Conservation (phyloP, 1,140 invertebrate genomes). For the Drosophila persimilis region DNA sequence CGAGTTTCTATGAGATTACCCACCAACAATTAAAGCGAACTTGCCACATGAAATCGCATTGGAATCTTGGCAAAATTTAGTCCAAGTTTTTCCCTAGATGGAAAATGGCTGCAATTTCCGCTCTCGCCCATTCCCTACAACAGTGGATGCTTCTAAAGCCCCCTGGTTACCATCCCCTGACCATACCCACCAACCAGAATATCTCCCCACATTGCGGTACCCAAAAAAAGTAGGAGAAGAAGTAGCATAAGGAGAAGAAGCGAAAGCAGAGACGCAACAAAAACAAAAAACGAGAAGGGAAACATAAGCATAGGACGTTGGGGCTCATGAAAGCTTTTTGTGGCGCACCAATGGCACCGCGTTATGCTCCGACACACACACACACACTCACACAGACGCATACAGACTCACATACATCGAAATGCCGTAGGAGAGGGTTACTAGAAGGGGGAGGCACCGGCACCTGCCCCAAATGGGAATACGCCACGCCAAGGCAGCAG, state of each 20-base stretch:
- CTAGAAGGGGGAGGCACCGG: background rate
- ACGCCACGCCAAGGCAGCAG: conserved; percentile 18
- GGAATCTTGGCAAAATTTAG: too few relatives aligned
- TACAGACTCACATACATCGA: conserved; percentile 12
- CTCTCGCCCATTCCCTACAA: background rate
- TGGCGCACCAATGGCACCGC: conserved; percentile 83
- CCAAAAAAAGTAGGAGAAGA: conserved; percentile 23
- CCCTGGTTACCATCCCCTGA: background rate
- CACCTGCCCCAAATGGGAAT: conserved; percentile 56
- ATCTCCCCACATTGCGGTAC: conserved; percentile 50
- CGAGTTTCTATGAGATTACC: too few relatives aligned
- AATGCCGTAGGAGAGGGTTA: conserved; percentile 8
- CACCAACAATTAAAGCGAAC: too few relatives aligned
- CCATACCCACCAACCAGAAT: conserved; percentile 31
- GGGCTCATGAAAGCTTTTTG: conserved; percentile 82
- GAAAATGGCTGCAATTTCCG: too few relatives aligned
- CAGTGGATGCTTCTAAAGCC: too few relatives aligned
- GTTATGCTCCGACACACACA: conserved; percentile 79
- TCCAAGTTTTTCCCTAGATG: too few relatives aligned
- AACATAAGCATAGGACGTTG: conserved; percentile 56
- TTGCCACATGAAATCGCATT: too few relatives aligned
- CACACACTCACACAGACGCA: conserved; percentile 26
- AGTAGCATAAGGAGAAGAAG: background rate
- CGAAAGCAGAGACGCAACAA: conserved; percentile 2
- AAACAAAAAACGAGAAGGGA: conserved; percentile 40